Evolutionary conservation across 2,113 vertebrate species (phyloP).

Genomic region (Ceyx melanurus): DNA sequence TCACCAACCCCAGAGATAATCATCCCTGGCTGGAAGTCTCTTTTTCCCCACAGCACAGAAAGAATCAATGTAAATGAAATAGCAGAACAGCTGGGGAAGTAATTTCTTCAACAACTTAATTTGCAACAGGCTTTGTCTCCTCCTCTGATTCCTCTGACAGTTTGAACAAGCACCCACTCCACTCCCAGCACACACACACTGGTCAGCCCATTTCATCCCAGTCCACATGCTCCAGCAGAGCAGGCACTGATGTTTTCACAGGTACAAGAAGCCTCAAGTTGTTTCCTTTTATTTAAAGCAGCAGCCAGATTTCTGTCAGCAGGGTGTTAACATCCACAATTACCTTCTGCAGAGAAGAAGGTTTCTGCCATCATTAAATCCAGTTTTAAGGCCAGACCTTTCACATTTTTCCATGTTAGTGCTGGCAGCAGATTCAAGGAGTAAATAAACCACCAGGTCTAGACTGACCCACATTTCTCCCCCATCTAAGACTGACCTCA

Average conservation of each 20-base stretch:
- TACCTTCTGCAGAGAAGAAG: background rate
- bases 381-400: background rate
- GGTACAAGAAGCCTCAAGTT: accelerated
- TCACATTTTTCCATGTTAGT: accelerated
- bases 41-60: background rate
- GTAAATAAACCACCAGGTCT: background rate
- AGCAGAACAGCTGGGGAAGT: background rate
- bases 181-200: background rate
- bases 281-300: background rate
- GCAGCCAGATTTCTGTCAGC: background rate
- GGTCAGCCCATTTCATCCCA: background rate
- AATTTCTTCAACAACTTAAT: background rate
- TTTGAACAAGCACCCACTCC: background rate
- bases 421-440: background rate
- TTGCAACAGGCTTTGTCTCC: background rate
- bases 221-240: background rate
- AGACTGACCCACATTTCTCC: background rate
- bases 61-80: background rate
- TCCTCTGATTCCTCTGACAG: background rate
- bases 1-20: background rate
- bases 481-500: background rate
- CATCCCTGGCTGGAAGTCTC: background rate
- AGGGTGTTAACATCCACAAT: background rate
- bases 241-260: background rate
- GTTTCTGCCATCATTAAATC: background rate